Percentiles rank a stretch among this genome's conserved stretches.
Evolutionary conservation across 92 coral and sea anemone genomes (phyloP).

Genomic region (Epizoanthus ramosus): DNA sequence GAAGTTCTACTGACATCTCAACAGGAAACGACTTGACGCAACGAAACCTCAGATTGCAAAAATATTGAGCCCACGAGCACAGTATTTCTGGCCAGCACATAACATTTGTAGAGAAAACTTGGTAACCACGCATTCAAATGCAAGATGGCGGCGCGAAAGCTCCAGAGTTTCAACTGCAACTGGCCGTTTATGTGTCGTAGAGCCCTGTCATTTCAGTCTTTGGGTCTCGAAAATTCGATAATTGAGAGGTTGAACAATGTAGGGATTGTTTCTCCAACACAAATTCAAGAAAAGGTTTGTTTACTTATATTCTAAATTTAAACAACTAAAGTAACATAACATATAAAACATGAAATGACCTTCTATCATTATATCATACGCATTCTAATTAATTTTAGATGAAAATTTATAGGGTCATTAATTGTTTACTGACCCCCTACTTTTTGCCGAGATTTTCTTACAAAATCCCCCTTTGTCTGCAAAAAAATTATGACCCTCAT

Average conservation of each 20-base stretch:
- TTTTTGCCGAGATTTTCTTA: too few relatives aligned
- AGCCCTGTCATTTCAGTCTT: constrained; percentile 62
- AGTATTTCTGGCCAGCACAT: background rate
- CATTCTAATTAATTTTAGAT: too few relatives aligned
- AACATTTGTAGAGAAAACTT: background rate
- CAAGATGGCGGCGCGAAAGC: constrained; percentile 69
- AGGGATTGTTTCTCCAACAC: constrained; percentile 66
- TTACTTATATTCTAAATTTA: too few relatives aligned
- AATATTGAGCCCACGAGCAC: background rate
- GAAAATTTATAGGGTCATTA: too few relatives aligned
- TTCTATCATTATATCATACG: too few relatives aligned
- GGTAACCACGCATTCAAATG: background rate
- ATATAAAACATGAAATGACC: too few relatives aligned
- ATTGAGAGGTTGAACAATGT: constrained; percentile 60
- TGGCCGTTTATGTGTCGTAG: constrained; percentile 21
- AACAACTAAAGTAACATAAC: too few relatives aligned
- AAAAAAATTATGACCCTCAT: too few relatives aligned
- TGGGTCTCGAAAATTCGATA: constrained; percentile 61
- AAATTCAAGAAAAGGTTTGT: constrained; percentile 80
- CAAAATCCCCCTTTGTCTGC: too few relatives aligned
- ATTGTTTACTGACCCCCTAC: background rate
- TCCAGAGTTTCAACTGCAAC: background rate
- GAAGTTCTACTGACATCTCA: background rate
- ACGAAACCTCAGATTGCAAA: background rate
- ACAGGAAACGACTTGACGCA: background rate